Conservation (phyloP, 2,888 invertebrate species). For the Thera obeliscata region DNA sequence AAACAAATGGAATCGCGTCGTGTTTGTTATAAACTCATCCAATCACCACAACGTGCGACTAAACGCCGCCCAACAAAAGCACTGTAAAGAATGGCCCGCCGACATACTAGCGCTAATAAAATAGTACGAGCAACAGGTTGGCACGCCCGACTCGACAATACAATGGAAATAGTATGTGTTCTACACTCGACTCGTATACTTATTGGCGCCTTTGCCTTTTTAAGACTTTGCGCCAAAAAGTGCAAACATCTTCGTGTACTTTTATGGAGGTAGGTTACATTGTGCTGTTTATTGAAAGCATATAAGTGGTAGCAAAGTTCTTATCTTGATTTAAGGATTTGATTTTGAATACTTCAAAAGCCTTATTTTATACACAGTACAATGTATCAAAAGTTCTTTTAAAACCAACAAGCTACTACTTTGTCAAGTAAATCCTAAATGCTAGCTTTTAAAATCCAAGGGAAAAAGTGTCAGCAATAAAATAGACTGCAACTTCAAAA, state of each 20-base stretch:
- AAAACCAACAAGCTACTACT: too few species aligned
- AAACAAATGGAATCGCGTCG: conserved; percentile 64
- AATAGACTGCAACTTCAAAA: conserved; percentile 23
- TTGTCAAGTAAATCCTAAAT: not conserved
- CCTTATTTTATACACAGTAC: not conserved
- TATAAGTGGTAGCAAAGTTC: not conserved
- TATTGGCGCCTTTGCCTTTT: conserved; percentile 32
- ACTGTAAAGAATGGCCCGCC: conserved; percentile 82
- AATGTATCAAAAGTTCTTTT: too few species aligned
- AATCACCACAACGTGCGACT: conserved; percentile 76
- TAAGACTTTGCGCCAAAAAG: conserved; percentile 26
- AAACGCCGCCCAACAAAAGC: conserved; percentile 78
- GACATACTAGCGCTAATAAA: conserved; percentile 81
- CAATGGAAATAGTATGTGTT: conserved; percentile 65
- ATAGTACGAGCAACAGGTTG: conserved; percentile 83
- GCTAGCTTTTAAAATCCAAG: not conserved
- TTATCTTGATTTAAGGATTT: not conserved
- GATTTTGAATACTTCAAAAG: too few species aligned
- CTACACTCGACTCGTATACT: conserved; percentile 32
- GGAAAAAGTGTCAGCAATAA: conserved; percentile 15
- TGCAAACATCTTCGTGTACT: conserved; percentile 21
- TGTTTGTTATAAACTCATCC: conserved; percentile 75
- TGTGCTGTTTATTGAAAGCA: not conserved
- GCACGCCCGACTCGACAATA: conserved; percentile 63
- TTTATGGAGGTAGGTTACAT: conserved; percentile 6